phyloP scores from a whole-genome alignment of 92 coral and sea anemone genomes.

The Actinostola sp. region DNA sequence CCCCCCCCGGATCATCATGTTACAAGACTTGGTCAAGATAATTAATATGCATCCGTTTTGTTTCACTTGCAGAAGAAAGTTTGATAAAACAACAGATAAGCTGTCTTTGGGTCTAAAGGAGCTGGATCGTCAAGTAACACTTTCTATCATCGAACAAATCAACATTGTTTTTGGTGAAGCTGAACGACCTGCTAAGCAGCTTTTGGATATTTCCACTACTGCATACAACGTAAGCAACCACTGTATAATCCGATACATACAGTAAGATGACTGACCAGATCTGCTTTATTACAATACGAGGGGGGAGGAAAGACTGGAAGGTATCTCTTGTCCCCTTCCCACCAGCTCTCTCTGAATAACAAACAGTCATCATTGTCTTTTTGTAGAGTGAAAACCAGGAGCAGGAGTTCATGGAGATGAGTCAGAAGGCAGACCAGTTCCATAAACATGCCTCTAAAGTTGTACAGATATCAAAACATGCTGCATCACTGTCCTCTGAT shows the following conservation, averaged over 20 bases:
- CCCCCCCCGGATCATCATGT: too few species aligned
- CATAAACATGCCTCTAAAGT: constrained; percentile 64
- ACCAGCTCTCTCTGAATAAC: too few species aligned
- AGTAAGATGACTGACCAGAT: background rate
- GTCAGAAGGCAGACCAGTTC: constrained; percentile 72
- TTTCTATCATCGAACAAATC: constrained; percentile 78
- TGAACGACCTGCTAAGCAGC: constrained; percentile 82
- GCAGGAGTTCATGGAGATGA: constrained; percentile 48
- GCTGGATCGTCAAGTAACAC: constrained; percentile 87
- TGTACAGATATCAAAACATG: constrained; percentile 77
- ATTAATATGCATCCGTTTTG: too few species aligned
- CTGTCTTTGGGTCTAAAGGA: constrained; percentile 72
- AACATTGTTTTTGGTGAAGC: constrained; percentile 85
- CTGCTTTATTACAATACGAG: too few species aligned
- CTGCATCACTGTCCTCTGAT: constrained; percentile 90
- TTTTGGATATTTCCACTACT: constrained; percentile 79
- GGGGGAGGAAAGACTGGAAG: too few species aligned
- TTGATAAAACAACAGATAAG: constrained; percentile 78
- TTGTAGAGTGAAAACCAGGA: constrained; percentile 65
- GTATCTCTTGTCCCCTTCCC: too few species aligned
- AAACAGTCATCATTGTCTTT: background rate
- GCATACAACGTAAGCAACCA: constrained; percentile 61
- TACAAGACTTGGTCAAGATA: too few species aligned
- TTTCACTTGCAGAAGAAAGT: constrained; percentile 53
- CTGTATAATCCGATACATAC: background rate